These are phyloP conservation scores for Trachelus iudaicus DNA, from an alignment of 2,888 invertebrate species.

Conservation along the genomic window DNA sequence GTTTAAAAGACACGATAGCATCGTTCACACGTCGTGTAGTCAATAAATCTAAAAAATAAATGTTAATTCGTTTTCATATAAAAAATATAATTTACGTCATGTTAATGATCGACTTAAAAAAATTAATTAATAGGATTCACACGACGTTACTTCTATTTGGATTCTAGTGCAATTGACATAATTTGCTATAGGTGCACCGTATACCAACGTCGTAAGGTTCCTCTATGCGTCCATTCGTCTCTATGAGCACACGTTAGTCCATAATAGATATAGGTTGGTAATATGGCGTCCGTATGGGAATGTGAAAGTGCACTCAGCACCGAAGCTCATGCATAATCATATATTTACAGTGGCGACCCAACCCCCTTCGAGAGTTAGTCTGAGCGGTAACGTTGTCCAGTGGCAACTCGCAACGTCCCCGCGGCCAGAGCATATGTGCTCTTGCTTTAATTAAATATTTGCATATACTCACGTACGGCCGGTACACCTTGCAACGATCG, in stretches of 20 bases:
- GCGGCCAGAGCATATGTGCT: constrained; percentile 38
- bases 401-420: constrained; percentile 6
- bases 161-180: not conserved
- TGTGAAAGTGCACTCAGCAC: constrained; percentile 56
- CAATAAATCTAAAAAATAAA: not conserved
- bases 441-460: constrained; percentile 60
- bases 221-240: not conserved
- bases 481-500: not conserved
- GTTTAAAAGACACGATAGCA: not conserved
- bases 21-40: not conserved
- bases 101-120: not conserved
- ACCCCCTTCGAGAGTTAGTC: constrained; percentile 2
- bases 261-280: constrained; percentile 16
- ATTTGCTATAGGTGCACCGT: not conserved
- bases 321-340: constrained; percentile 60
- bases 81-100: too few species aligned
- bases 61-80: too few species aligned
- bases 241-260: not conserved
- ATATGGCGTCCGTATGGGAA: constrained; percentile 33
- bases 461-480: constrained; percentile 42
- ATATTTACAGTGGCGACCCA: constrained; percentile 52
- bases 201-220: not conserved
- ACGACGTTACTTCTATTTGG: not conserved
- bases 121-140: not conserved
- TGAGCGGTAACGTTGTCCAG: not conserved